Conservation (phyloP, 2,113 vertebrate genomes). For the Ahaetulla prasina region DNA sequence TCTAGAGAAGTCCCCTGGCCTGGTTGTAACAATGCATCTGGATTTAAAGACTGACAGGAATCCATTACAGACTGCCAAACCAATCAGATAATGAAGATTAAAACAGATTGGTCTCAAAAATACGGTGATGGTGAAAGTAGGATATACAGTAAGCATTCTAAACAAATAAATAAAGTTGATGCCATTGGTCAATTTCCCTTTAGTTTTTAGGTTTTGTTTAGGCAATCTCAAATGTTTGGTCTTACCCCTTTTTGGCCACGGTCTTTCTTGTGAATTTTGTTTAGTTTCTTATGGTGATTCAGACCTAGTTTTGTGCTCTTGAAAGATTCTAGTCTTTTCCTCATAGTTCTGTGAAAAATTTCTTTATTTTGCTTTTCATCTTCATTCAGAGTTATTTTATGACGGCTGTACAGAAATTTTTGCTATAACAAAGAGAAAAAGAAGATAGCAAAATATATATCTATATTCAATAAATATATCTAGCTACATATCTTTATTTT, state of each 20-base stretch:
- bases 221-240: not conserved
- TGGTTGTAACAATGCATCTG: not conserved
- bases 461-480: not conserved
- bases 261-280: constrained; percentile 83
- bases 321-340: constrained; percentile 90
- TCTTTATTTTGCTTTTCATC: constrained; percentile 86
- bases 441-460: not conserved
- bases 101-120: not conserved
- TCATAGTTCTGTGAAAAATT: constrained; percentile 97
- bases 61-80: not conserved
- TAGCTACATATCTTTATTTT: not conserved
- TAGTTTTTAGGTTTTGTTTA: not conserved
- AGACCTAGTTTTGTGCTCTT: constrained; percentile 90
- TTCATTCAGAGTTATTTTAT: constrained; percentile 77
- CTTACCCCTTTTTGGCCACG: constrained; percentile 78
- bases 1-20: not conserved
- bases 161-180: not conserved
- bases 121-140: not conserved
- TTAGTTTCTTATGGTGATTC: constrained; percentile 77
- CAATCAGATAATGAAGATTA: not conserved
- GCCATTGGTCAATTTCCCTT: not conserved
- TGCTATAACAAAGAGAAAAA: constrained; percentile 70
- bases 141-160: not conserved
- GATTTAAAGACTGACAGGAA: not conserved
- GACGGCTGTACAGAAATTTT: constrained; percentile 88